Conservation (phyloP, 1,140 invertebrate genomes). For the Meloidogyne hapla region DNA sequence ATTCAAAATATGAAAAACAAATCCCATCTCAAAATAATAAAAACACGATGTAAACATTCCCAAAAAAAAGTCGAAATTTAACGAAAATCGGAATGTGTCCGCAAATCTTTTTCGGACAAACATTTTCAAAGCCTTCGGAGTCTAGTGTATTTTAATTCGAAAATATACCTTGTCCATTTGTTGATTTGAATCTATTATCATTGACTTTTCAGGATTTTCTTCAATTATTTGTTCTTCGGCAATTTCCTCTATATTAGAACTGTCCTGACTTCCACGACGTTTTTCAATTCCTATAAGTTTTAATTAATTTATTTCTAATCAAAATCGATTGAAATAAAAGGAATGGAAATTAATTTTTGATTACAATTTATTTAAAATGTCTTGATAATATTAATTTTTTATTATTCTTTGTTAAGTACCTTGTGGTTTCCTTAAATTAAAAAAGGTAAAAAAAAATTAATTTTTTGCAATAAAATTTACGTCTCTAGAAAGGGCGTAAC, state of each 20-base stretch:
- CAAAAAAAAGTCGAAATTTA: too few relatives aligned
- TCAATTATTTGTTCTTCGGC: background rate
- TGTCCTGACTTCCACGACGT: background rate
- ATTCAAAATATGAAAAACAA: too few relatives aligned
- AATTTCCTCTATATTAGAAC: background rate
- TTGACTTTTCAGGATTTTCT: too few relatives aligned
- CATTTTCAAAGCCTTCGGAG: too few relatives aligned
- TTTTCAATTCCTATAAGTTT: background rate
- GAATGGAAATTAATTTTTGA: background rate
- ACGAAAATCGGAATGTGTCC: too few relatives aligned
- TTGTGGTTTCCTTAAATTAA: background rate
- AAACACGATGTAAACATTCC: too few relatives aligned
- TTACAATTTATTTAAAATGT: background rate
- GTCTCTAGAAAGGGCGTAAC: too few relatives aligned
- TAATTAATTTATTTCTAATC: background rate
- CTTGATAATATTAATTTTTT: background rate
- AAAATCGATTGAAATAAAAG: background rate
- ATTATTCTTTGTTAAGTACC: background rate
- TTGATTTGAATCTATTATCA: background rate
- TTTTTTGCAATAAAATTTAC: background rate
- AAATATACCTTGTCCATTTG: background rate
- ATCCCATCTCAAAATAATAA: too few relatives aligned
- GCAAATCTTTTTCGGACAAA: too few relatives aligned
- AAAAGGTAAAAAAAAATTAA: background rate
- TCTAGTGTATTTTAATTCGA: too few relatives aligned